Evolutionary conservation across 1,140 invertebrate species (phyloP), one percentile per base, ranked within the genome.

Genomic region (Paraescarpia echinospica): DNA sequence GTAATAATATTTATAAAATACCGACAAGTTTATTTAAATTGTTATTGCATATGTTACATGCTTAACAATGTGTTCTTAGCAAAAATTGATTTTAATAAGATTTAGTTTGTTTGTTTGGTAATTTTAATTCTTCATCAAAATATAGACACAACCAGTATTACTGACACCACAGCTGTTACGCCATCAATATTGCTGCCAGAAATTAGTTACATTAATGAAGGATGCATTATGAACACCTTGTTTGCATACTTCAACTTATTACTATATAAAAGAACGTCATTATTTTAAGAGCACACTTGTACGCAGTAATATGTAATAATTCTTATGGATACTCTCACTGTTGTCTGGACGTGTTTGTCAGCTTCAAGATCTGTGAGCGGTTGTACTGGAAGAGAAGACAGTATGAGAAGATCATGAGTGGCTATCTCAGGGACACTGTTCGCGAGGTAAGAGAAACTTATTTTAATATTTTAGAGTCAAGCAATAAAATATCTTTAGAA

Each of bases 331-430:
- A n/a, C 14, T 33, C 33, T 31, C 34, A 90, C 18, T 35, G 35
- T 34, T 4, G n/a, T 18, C 34, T 59, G 41, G 18, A n/a, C n/a
- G 33, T 33, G 33, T 91, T 92, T 94, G 94, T 92, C 95, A 97
- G 97, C 94, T 97, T 96, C 94, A 96, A 97, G 33, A 97, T 97
- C 1, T 97, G 97, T 96, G 97, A 97, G 94, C 95, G 97, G 93
- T 94, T 97, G 34, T 97, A 97, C 95, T 96, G 97, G 94, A 96
- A 96, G 93, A 95, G 96, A 92, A 95, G 96, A 91, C 96, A 97
- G 91, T 97, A 96, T 94, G 96, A 96, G 92, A 96, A 97, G 94
- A 97, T 97, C 92, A 94, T 97, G 14, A 95, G 95, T 33, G 97
- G 97, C 94, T 97, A 97, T 95, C 94, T 97, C 35, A 94, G 96